Percentiles rank a stretch among this genome's conserved stretches.
Evolutionary conservation across 2,113 vertebrate species (phyloP).

Genomic region (Hylia prasina): DNA sequence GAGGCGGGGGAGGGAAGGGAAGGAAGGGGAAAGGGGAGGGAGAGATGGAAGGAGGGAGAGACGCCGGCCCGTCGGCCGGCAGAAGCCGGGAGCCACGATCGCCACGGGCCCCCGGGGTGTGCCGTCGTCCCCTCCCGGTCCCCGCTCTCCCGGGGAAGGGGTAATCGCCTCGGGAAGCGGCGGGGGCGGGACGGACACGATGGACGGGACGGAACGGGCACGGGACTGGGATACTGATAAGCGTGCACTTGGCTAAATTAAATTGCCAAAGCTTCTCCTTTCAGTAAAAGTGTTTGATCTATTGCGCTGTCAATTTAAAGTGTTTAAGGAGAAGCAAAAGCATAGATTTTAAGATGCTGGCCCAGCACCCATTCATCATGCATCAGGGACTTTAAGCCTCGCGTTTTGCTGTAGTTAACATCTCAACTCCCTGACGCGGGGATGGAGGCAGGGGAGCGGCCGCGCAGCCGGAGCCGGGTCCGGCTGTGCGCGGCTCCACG

Average conservation of each 20-base stretch:
- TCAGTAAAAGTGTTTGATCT: conserved; percentile 74
- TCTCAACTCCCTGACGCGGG: conserved; percentile 57
- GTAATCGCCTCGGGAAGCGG: neutral
- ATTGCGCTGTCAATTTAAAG: conserved; percentile 76
- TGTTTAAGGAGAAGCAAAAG: conserved; percentile 79
- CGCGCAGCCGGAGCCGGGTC: neutral
- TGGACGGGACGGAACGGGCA: neutral
- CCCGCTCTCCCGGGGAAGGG: neutral
- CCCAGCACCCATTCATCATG: conserved; percentile 74
- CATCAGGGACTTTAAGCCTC: conserved; percentile 64
- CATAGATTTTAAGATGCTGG: conserved; percentile 74
- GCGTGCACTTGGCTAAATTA: conserved; percentile 62
- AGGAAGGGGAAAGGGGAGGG: neutral
- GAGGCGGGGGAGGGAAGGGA: neutral
- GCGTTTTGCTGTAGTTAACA: conserved; percentile 67
- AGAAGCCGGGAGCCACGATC: neutral
- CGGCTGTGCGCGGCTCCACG: fast-evolving
- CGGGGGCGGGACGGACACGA: neutral
- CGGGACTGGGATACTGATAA: conserved; percentile 48
- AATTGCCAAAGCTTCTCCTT: conserved; percentile 69
- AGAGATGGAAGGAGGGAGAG: neutral
- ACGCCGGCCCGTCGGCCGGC: neutral
- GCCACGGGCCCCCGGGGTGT: neutral
- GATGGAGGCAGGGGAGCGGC: neutral
- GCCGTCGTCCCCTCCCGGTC: neutral